Percentiles rank a stretch among this genome's conserved stretches.
Evolutionary conservation across 92 coral and sea anemone species (phyloP).

Genomic region (Ricordea florida): DNA sequence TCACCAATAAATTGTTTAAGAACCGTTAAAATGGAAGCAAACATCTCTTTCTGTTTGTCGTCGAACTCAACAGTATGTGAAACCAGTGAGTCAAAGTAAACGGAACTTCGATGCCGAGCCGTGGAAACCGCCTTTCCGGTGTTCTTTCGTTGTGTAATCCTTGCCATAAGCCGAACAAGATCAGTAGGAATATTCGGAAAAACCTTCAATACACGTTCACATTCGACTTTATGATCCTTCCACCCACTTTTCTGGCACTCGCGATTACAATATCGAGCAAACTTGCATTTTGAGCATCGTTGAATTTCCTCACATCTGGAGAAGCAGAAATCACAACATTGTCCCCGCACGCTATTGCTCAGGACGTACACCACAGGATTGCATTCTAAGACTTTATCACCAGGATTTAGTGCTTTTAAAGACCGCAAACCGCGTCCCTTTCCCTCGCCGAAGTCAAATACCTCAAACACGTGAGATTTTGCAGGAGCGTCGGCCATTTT

Average conservation of each 20-base stretch:
- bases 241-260: constrained; percentile 87
- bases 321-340: constrained; percentile 82
- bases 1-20: constrained; percentile 61
- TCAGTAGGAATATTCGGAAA: constrained; percentile 83
- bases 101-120: neutral
- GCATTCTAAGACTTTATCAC: constrained; percentile 54
- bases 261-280: constrained; percentile 80
- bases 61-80: constrained; percentile 66
- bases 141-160: constrained; percentile 47
- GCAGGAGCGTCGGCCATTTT: constrained; percentile 41
- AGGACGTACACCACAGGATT: constrained; percentile 72
- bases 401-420: constrained; percentile 48
- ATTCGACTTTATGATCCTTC: constrained; percentile 87
- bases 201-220: constrained; percentile 58
- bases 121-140: neutral
- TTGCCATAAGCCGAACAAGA: constrained; percentile 72
- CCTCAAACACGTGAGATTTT: constrained; percentile 1
- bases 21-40: constrained; percentile 60
- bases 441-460: constrained; percentile 37
- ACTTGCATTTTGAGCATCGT: constrained; percentile 88
- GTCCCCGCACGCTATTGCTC: constrained; percentile 69
- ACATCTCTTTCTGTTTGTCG: constrained; percentile 62
- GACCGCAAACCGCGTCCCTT: constrained; percentile 88
- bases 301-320: constrained; percentile 40
- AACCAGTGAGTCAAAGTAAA: constrained; percentile 61